A percentile compares a stretch with the other conserved stretches of the same genome.
phyloP scores from a whole-genome alignment of 2,113 vertebrate species.

The Butastur rufipennis region DNA sequence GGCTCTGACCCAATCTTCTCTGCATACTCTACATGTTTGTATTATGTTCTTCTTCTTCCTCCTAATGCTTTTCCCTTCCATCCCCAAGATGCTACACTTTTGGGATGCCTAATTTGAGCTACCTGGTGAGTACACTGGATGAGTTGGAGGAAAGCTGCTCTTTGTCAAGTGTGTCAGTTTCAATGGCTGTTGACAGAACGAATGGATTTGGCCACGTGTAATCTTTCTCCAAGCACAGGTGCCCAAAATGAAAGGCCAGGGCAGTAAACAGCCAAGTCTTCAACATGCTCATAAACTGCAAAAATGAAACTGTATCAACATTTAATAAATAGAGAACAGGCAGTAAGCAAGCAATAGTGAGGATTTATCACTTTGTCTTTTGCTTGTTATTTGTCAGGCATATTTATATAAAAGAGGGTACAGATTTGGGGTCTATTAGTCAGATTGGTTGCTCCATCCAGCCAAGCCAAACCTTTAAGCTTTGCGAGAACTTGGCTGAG shows the following conservation, averaged over 20 bases:
- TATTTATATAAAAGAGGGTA: not conserved
- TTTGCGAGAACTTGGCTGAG: not conserved
- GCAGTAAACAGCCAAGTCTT: not conserved
- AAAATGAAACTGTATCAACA: not conserved
- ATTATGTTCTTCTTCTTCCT: not conserved
- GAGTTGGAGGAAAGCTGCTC: not conserved
- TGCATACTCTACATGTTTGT: not conserved
- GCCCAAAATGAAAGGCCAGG: not conserved
- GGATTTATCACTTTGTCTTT: not conserved
- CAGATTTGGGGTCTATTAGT: not conserved
- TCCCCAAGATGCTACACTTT: not conserved
- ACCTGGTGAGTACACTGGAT: not conserved
- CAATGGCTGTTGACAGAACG: not conserved
- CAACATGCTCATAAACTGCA: not conserved
- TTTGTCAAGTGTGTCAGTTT: too few species aligned
- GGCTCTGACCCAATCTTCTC: not conserved
- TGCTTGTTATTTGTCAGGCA: not conserved
- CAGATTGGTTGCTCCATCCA: not conserved
- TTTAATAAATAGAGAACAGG: conserved; percentile 49
- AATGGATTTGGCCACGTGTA: not conserved
- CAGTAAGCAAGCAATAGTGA: not conserved
- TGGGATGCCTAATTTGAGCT: not conserved
- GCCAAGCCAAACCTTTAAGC: not conserved
- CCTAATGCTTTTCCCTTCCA: not conserved
- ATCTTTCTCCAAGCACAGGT: not conserved